A percentile compares a stretch with the other conserved stretches of the same genome.
Evolutionary conservation across 2,888 invertebrate genomes (phyloP).

Genomic region (Cheiracanthium punctorium): DNA sequence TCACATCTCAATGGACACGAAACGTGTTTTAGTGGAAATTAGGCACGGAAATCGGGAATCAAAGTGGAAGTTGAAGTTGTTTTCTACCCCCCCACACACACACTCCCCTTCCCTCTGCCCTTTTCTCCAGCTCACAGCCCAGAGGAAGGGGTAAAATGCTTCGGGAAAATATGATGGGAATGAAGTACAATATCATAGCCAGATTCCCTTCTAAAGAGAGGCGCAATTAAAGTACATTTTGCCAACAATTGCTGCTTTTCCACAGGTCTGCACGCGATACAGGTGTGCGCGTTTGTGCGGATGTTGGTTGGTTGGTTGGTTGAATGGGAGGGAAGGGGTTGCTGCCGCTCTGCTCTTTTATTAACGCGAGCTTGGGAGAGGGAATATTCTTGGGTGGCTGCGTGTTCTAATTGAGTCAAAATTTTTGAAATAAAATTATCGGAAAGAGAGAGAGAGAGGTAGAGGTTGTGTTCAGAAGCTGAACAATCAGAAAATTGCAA

Average conservation of each 20-base stretch:
- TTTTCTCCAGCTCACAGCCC: too few relatives aligned
- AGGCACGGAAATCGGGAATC: not conserved
- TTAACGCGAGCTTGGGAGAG: not conserved
- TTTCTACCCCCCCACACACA: too few relatives aligned
- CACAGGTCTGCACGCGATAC: conserved; percentile 2
- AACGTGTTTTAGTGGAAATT: not conserved
- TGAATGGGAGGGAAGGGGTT: not conserved
- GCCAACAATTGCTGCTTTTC: not conserved
- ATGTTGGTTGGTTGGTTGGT: too few relatives aligned
- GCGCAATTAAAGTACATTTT: not conserved
- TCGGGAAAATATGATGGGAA: not conserved
- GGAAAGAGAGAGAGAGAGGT: too few relatives aligned
- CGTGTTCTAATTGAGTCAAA: conserved; percentile 4
- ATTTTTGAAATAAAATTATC: not conserved
- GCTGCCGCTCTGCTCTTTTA: not conserved
- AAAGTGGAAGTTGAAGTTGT: not conserved
- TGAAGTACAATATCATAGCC: not conserved
- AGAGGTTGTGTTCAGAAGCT: not conserved
- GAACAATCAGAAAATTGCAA: not conserved
- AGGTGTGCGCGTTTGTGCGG: not conserved
- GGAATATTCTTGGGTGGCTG: not conserved
- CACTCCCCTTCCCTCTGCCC: too few relatives aligned
- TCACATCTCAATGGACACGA: not conserved
- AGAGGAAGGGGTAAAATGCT: not conserved
- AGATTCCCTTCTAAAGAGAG: not conserved